These are phyloP conservation scores for Cyclophora punctaria DNA, from an alignment of 2,888 invertebrate genomes.

Conservation along the genomic window DNA sequence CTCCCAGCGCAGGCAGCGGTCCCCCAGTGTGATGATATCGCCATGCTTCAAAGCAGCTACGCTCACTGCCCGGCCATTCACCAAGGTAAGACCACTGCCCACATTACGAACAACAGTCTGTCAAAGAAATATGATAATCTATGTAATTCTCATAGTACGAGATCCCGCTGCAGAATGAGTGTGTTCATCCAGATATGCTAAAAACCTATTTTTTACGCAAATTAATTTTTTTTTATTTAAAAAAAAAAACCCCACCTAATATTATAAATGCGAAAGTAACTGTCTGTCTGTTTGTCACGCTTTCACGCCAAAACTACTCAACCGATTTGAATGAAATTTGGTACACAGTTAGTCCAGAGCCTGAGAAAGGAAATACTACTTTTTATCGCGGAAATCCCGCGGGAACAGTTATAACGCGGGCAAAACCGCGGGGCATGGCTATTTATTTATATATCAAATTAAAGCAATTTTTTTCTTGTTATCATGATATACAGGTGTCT, in stretches of 20 bases:
- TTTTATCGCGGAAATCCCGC: neutral
- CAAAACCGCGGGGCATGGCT: too few species aligned
- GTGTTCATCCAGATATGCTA: neutral
- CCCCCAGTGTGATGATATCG: conserved; percentile 54
- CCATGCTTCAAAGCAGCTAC: conserved; percentile 57
- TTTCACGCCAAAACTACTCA: too few species aligned
- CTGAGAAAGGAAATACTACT: neutral
- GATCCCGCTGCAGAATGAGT: neutral
- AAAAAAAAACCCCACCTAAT: neutral
- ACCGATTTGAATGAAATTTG: too few species aligned
- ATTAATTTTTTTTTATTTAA: too few species aligned
- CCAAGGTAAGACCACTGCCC: conserved; percentile 47
- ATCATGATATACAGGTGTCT: neutral
- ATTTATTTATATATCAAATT: neutral
- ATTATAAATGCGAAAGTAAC: too few species aligned
- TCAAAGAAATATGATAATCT: neutral
- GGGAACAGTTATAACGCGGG: neutral
- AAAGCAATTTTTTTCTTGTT: neutral
- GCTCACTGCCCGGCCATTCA: conserved; percentile 54
- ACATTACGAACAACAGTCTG: conserved; percentile 65
- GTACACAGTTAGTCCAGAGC: too few species aligned
- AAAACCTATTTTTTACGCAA: too few species aligned
- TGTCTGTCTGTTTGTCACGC: too few species aligned
- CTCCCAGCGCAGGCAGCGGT: conserved; percentile 58
- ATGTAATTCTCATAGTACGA: neutral